Percentiles rank a stretch among this genome's conserved stretches.
Evolutionary conservation across 2,888 invertebrate genomes (phyloP).

Genomic region (Cantharis flavilabris): DNA sequence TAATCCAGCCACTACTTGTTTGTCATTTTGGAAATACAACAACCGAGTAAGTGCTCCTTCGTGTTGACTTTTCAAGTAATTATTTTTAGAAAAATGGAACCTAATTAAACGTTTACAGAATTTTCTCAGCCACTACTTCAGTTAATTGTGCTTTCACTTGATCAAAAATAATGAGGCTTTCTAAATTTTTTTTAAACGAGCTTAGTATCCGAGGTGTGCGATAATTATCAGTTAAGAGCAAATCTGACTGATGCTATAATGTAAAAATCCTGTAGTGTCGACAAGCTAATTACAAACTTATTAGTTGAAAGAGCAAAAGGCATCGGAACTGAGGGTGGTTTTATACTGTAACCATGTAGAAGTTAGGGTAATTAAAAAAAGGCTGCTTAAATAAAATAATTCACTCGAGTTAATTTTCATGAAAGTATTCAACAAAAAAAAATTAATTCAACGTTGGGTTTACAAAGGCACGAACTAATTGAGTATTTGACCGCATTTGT

Average conservation of each 20-base stretch:
- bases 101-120: not conserved
- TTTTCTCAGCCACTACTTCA: not conserved
- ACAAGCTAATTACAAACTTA: not conserved
- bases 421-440: not conserved
- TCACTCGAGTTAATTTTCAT: not conserved
- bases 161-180: not conserved
- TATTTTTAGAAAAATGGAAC: not conserved
- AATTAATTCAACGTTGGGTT: not conserved
- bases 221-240: not conserved
- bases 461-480: not conserved
- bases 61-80: not conserved
- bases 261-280: conserved; percentile 1
- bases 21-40: not conserved
- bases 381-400: not conserved
- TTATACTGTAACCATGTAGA: not conserved
- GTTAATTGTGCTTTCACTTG: not conserved
- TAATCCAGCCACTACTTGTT: not conserved
- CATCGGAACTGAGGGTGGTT: not conserved
- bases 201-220: not conserved
- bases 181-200: not conserved
- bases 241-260: not conserved
- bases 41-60: not conserved
- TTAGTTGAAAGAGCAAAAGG: not conserved
- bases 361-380: not conserved
- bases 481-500: conserved; percentile 12